Evolutionary conservation across 2,113 vertebrate genomes (phyloP).

Genomic region (Platichthys flesus): DNA sequence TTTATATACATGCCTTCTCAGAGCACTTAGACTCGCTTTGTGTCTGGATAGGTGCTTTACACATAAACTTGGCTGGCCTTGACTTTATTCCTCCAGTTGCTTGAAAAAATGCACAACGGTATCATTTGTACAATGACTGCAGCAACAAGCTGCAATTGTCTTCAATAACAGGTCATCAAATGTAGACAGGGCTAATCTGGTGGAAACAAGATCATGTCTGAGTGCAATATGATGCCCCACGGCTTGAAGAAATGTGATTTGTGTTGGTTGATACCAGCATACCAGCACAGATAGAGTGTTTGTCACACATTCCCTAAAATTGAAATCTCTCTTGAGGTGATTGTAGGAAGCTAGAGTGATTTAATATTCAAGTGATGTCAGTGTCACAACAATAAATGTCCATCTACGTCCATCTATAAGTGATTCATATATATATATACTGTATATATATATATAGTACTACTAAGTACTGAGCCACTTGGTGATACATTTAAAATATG

Average conservation of each 20-base stretch:
- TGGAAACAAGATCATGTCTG: slow-evolving; percentile 3
- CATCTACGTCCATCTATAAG: too few species aligned
- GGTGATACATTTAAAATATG: too few species aligned
- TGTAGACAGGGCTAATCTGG: slow-evolving; percentile 11
- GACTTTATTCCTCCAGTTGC: not conserved
- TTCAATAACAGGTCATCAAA: slow-evolving; percentile 20
- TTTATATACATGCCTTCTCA: not conserved
- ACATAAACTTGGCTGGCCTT: not conserved
- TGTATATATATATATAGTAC: too few species aligned
- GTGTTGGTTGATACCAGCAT: slow-evolving; percentile 10
- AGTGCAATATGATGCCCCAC: not conserved
- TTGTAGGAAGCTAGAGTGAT: not conserved
- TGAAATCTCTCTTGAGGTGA: not conserved
- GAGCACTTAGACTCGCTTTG: not conserved
- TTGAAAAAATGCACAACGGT: slow-evolving; percentile 13
- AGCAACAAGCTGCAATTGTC: slow-evolving; percentile 30
- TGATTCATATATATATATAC: too few species aligned
- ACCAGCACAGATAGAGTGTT: slow-evolving; percentile 10
- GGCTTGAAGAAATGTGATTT: slow-evolving; percentile 30
- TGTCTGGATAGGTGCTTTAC: not conserved
- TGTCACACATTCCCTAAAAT: not conserved
- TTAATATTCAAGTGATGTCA: not conserved
- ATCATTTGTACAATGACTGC: slow-evolving; percentile 10
- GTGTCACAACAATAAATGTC: not conserved
- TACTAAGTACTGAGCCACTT: too few species aligned